phyloP scores from a whole-genome alignment of 2,888 invertebrate genomes.

The Drosophila hamatofila region DNA sequence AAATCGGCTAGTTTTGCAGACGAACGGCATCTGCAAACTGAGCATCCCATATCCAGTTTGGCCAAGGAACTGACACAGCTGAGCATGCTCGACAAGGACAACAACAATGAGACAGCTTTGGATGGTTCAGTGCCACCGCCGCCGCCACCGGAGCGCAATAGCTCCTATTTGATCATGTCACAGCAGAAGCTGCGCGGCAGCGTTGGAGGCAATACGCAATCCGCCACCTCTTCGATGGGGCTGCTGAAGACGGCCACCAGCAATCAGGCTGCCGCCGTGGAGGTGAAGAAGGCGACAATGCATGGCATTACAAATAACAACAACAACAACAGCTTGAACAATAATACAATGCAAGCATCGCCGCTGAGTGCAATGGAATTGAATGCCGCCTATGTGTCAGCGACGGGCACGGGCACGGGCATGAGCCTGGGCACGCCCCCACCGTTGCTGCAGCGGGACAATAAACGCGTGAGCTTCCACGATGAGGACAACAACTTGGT shows the following conservation, averaged over 20 bases:
- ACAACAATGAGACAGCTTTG: slow-evolving; percentile 62
- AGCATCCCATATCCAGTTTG: slow-evolving; percentile 81
- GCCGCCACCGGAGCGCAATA: slow-evolving; percentile 94
- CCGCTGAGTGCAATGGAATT: slow-evolving; percentile 71
- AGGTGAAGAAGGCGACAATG: slow-evolving; percentile 66
- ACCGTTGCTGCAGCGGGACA: slow-evolving; percentile 81
- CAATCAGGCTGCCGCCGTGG: slow-evolving; percentile 73
- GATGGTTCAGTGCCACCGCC: slow-evolving; percentile 86
- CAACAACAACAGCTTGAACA: slow-evolving; percentile 66
- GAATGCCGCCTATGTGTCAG: slow-evolving; percentile 73
- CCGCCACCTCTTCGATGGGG: slow-evolving; percentile 68
- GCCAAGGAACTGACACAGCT: slow-evolving; percentile 82
- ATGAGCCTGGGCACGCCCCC: slow-evolving; percentile 55
- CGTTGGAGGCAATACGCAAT: slow-evolving; percentile 33
- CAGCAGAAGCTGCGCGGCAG: slow-evolving; percentile 85
- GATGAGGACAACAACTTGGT: slow-evolving; percentile 86
- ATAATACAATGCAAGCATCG: slow-evolving; percentile 59
- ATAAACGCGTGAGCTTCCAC: slow-evolving; percentile 92
- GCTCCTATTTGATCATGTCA: slow-evolving; percentile 94
- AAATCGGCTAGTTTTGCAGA: slow-evolving; percentile 85
- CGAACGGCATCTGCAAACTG: slow-evolving; percentile 82
- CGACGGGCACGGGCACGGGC: slow-evolving; percentile 58
- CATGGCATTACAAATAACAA: slow-evolving; percentile 53
- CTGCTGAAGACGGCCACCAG: slow-evolving; percentile 80
- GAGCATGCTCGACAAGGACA: slow-evolving; percentile 73